Conservation (phyloP, 2,888 invertebrate species). For the Xanthorhoe designata region DNA sequence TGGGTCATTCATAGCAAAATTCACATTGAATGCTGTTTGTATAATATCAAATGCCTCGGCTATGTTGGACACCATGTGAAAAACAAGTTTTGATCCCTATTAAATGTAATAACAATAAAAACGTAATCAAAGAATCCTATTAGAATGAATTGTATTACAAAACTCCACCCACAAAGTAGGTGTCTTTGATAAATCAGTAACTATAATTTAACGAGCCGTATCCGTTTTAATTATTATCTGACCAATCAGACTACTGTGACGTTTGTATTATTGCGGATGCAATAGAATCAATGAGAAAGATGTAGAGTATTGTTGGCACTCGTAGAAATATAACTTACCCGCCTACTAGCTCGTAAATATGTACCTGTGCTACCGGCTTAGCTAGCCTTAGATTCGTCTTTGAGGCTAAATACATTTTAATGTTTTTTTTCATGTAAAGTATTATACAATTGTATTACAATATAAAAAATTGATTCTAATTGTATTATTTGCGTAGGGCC, state of each 20-base stretch:
- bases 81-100: background rate
- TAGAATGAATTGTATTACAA: slow-evolving; percentile 21
- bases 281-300: slow-evolving; percentile 34
- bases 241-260: slow-evolving; percentile 49
- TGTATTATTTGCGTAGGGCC: no score
- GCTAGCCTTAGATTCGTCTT: background rate
- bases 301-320: slow-evolving; percentile 22
- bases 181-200: slow-evolving; percentile 66
- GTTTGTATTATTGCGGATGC: slow-evolving; percentile 43
- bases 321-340: slow-evolving; percentile 6
- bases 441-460: no score
- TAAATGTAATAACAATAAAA: background rate
- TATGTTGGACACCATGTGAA: no score
- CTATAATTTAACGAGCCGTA: slow-evolving; percentile 71
- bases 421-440: no score
- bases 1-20: background rate
- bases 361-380: slow-evolving; percentile 3
- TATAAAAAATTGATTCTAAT: no score
- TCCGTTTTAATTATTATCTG: slow-evolving; percentile 76
- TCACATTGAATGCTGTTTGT: no score
- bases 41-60: no score
- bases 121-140: background rate
- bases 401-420: no score
- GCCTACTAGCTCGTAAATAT: slow-evolving; percentile 19
- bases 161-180: slow-evolving; percentile 59